Evolutionary conservation across 1,140 invertebrate species (phyloP).

Genomic region (Rhagoletis pomonella): DNA sequence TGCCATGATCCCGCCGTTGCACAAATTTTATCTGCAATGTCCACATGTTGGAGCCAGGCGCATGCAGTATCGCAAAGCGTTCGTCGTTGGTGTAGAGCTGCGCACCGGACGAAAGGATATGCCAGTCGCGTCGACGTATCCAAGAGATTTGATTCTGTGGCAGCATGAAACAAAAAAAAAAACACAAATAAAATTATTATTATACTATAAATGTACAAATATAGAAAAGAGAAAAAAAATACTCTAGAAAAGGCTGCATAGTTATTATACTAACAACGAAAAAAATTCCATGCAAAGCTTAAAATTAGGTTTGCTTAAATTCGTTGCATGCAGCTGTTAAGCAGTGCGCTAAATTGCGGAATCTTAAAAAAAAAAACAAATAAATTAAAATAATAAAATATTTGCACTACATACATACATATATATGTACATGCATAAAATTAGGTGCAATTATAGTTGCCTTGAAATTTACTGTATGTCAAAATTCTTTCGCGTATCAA

Average conservation of each 20-base stretch:
- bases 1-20: constrained; percentile 91
- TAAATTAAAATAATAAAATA: background rate
- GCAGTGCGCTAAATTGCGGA: too few relatives aligned
- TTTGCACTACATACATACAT: too few relatives aligned
- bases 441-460: too few relatives aligned
- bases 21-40: constrained; percentile 95
- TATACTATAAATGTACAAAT: background rate
- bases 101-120: constrained; percentile 92
- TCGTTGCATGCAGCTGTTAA: too few relatives aligned
- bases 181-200: background rate
- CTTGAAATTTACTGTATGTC: too few relatives aligned
- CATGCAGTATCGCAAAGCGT: constrained; percentile 83
- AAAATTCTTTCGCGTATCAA: too few relatives aligned
- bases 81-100: constrained; percentile 94
- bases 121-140: constrained; percentile 92
- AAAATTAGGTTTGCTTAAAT: too few relatives aligned
- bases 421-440: too few relatives aligned
- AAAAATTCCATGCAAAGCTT: too few relatives aligned
- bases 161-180: background rate
- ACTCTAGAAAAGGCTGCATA: background rate
- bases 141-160: constrained; percentile 85
- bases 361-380: background rate
- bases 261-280: too few relatives aligned
- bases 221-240: background rate
- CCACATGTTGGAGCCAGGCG: constrained; percentile 83